Evolutionary conservation across 2,888 invertebrate genomes (phyloP), one percentile per base, ranked within the genome.

Genomic region (Polydrusus cervinus): DNA sequence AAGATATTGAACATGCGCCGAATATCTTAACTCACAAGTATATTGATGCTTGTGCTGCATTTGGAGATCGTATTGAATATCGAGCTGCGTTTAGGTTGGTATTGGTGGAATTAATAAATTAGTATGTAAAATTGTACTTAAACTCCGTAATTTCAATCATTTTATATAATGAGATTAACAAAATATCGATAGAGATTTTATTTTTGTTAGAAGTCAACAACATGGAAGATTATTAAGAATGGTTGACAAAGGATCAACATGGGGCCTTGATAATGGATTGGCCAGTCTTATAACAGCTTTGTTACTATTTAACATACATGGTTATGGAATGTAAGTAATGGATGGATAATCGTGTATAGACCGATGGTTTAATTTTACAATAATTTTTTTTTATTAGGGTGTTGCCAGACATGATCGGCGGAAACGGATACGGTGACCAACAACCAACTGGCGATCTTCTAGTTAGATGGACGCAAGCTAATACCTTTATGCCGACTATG

Each of bases 371-470:
- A 1, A 25, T 25, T 3, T 5, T 25, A 25, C 25, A 3, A 25
- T 25, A 3, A 25, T 25, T 25, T 25, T 40, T 61, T 61, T 38
- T 16, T 51, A 81, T 71, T 40, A 86, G 86, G 81, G 93, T 95
- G 5, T 86, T 96, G 10, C 95, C 95, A 0, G 95, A 95, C 83
- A 94, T 95, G 93, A 92, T 93, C 60, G 93, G 93, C 0, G 93
- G 93, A 0, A 93, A 82, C 66, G 82, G 80, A 13, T 81, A 82
- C 47, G 64, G 60, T 13, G 9, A 49, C 14, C 82, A 87, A 0
- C 20, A 64, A 34, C 89, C 89, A 0, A 79, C 80, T 14, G 91
- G 90, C 73, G 92, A 93, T 82, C 84, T 93, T 62, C 94, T 92
- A 82, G 91, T 95, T 34, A 88, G 95, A 82, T 96, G 95, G 95